phyloP scores from a whole-genome alignment of 2,888 invertebrate species.

The Chaitophorus viminalis region DNA sequence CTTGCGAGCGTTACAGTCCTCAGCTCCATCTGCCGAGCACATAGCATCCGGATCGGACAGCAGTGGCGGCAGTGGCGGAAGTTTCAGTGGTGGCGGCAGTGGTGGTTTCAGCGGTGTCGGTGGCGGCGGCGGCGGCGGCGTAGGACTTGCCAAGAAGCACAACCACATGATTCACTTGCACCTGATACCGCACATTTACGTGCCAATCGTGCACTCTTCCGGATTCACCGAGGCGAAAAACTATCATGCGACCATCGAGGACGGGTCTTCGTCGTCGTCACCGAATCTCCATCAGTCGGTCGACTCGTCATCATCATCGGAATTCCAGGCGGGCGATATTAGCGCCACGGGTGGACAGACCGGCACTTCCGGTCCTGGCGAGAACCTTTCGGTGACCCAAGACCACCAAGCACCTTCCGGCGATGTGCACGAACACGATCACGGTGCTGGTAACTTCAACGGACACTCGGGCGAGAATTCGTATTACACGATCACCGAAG shows the following conservation, averaged over 20 bases:
- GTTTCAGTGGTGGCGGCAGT: background rate
- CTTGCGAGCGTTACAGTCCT: background rate
- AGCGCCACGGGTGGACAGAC: background rate
- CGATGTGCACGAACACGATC: slow-evolving; percentile 19
- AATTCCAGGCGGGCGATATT: background rate
- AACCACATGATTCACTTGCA: slow-evolving; percentile 63
- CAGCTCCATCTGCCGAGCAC: slow-evolving; percentile 21
- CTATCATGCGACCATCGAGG: slow-evolving; percentile 11
- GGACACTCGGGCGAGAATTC: slow-evolving; percentile 40
- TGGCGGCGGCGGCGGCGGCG: background rate
- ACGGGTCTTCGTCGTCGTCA: background rate
- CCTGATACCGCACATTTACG: slow-evolving; percentile 63
- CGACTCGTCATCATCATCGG: slow-evolving; percentile 8
- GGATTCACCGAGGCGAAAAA: slow-evolving; percentile 31
- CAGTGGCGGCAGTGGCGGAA: background rate
- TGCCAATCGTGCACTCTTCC: slow-evolving; percentile 62
- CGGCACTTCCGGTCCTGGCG: background rate
- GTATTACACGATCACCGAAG: slow-evolving; percentile 28
- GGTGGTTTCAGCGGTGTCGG: background rate
- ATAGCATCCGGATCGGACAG: background rate
- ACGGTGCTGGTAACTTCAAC: slow-evolving; percentile 31
- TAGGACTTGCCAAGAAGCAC: slow-evolving; percentile 58
- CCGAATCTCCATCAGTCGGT: background rate
- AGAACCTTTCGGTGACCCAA: background rate
- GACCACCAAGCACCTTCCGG: background rate